Base-by-base conservation (phyloP, 1,140 invertebrate species). In the Drosophila leontia region DNA sequence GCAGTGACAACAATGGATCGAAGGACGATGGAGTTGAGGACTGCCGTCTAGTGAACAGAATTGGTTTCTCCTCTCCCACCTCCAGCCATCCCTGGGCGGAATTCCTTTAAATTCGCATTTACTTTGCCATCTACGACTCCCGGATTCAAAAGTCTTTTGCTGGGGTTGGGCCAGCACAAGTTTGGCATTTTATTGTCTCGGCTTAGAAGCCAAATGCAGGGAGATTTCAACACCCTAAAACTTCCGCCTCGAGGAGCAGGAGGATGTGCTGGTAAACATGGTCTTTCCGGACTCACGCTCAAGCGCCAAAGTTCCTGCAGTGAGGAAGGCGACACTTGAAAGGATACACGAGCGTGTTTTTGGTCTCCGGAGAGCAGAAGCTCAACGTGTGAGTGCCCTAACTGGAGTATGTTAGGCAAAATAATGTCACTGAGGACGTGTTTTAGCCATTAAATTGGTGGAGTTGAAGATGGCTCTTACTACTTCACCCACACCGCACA, bases 181-280 rank as follows among this genome's bases (percentile, higher is more conserved):
- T 79, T 79, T 39, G 57, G 61, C 79, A 60, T 71, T 83, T 83
- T 83, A 82, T 83, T 79, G 71, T 62, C 56, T 60, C 35, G 61
- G 48, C 75, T 78, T 79, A 64, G 65, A 19, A 62, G 29, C 61
- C 45, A 37, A 19, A 44, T 67, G 37, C 37, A 44, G 47, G 47
- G 23, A 57, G 64, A 80, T 76, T 65, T 60, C 39, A 56, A 45
- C 50, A 50, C 34, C 26, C 45, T 23, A 62, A 55, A 78, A 64
- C 64, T 78, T 63, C 9, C 19, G 32, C 19, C 23, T 4, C 17
- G 19, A 26, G 44, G 47, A 26, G 45, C n/a, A 29, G 37, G 19
- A 51, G 45, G n/a, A 45, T 32, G 48, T 35, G 75, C 39, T 17
- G n/a, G 17, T 41, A 48, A 74, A 74, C 60, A 61, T 12, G 3